Conservation (phyloP, 2,888 invertebrate species). For the Eilema sororculum region DNA sequence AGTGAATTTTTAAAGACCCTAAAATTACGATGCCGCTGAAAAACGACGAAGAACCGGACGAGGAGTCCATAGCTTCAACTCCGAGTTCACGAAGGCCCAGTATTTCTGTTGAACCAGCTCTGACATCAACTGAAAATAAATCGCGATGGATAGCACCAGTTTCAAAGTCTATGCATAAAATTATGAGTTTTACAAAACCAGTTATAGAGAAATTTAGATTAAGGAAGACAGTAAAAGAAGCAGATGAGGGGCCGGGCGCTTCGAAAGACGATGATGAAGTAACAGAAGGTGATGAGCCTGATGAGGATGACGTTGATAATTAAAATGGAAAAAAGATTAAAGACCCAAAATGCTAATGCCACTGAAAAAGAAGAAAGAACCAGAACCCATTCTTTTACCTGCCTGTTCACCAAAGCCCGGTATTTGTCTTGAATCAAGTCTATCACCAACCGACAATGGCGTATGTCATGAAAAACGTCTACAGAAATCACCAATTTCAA, state of each 20-base stretch:
- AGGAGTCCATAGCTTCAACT: conserved; percentile 1
- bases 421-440: conserved; percentile 20
- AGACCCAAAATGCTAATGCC: conserved; percentile 26
- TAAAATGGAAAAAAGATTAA: not conserved
- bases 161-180: conserved; percentile 20
- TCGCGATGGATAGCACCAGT: conserved; percentile 14
- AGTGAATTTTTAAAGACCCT: not conserved
- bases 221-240: not conserved
- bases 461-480: conserved; percentile 29
- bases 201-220: conserved; percentile 10
- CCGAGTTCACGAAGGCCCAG: conserved; percentile 31
- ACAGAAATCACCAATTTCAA: conserved; percentile 10
- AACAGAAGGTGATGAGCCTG: not conserved
- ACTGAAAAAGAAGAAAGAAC: conserved; percentile 33
- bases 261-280: not conserved
- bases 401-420: conserved; percentile 29
- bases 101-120: conserved; percentile 22
- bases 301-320: not conserved
- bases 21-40: conserved; percentile 31
- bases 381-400: conserved; percentile 18
- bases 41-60: conserved; percentile 34
- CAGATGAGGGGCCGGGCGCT: not conserved
- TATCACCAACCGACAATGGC: not conserved
- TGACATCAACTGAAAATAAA: conserved; percentile 34
- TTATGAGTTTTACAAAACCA: conserved; percentile 10